Evolutionary conservation across 2,113 vertebrate genomes (phyloP), one percentile per base, ranked within the genome.

Genomic region (Xiphophorus couchianus): DNA sequence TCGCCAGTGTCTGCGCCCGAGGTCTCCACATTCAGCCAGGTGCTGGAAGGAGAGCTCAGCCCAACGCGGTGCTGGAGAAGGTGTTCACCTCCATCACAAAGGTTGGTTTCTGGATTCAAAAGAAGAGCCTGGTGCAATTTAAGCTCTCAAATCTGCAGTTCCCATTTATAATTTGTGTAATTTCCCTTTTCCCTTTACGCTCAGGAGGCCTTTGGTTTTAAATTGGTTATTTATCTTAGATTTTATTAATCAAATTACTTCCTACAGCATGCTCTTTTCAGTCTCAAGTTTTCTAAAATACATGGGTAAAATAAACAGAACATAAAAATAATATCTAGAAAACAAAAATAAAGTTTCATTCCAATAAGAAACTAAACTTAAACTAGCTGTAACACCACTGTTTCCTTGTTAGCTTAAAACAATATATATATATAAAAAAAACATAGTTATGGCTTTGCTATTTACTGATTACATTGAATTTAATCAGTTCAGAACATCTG

Each of bases 11-110:
- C 0, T 98, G 96, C 82, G 97, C 97, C 71, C 92, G 92, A 72
- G 84, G 84, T 69, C 90, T 98, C 76, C 95, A 94, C 89, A 96
- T 99, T 66, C 95, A 97, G 29, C 93, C 94, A 33, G 95, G 89
- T 25, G 91, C 89, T 71, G 93, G 87, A 84, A 94, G 93, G 86
- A 91, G 91, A 95, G 95, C 94, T 62, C 96, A 95, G 79, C 93
- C 95, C 86, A 98, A 98, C 77, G 93, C 96, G 25, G 96, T 98
- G 80, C 95, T 99, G 91, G 98, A 99, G 92, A 98, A 99, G 92
- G 97, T 99, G 93, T 99, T 97, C 92, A 84, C 95, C 87, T 98
- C 96, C 87, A 95, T 99, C 84, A 97, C 97, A 64, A 98, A 99
- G 97, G 98, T 99, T 71, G 29, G 72, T 66, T 60, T n/a, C 8